Evolutionary conservation across 2,888 invertebrate genomes (phyloP), one percentile per base, ranked within the genome.

Genomic region (Eupithecia subumbrata): DNA sequence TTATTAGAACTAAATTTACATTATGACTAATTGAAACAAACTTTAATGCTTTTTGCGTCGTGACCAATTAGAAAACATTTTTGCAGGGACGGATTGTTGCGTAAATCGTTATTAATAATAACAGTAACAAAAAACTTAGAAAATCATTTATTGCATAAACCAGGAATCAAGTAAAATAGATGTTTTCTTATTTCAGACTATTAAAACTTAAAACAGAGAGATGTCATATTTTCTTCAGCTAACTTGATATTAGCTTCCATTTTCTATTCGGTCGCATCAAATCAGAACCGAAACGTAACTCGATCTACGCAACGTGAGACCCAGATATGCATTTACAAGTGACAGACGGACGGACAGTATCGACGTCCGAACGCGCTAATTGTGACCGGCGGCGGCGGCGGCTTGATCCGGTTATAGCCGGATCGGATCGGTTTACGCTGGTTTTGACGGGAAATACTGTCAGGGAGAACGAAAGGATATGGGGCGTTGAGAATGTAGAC

Each of bases 271-370:
- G 63, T 34, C 16, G 3, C 30, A 12, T 34, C 64, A 18, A 64
- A 64, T 64, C 64, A 34, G 34, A 64, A 34, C 18, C 34, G 22
- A 40, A 40, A 43, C 43, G 68, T 22, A 43, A 68, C 43, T 68
- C 14, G 68, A 68, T 81, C 77, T 30, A 60, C 68, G 66, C 34
- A 22, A 67, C 66, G 37, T 37, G 66, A 64, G 40, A 14, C 45
- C 18, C 14, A 14, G 68, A 45, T n/a, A 66, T 45, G 68, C 68
- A 68, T 67, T 37, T 37, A n/a, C 66, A 78, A 81, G 76, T 82
- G 81, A 76, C 79, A 80, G 69, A 63, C 72, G 69, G 71, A 79
- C 68, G 18, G 81, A 78, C 80, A 71, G 60, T 71, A 80, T 79
- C 79, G 81, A 79, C 81, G 76, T 75, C 71, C 52, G 72, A 76